Base-by-base conservation (phyloP, 2,113 vertebrate genomes). In the Lepus europaeus region DNA sequence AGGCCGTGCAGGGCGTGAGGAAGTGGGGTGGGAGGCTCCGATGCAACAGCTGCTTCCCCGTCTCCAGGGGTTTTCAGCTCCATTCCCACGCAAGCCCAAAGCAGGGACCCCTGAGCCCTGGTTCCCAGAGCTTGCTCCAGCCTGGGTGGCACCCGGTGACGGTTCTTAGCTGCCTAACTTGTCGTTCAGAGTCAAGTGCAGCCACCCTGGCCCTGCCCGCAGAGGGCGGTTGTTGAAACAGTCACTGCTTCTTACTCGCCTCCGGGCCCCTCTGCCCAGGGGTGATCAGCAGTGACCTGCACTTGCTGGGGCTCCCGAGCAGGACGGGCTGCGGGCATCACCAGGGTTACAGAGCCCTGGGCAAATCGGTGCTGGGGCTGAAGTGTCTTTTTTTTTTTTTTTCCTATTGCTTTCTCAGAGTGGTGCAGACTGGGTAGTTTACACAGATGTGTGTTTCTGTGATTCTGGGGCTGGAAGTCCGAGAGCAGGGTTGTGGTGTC, bases 51-150 rank as follows among this genome's bases (percentile, higher is more conserved):
- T 25, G 22, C 70, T 90, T 9, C n/a, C n/a, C 31, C 61, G 8
- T 82, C 77, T 83, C 29, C 29, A 49, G 88, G 82, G 51, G 8
- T 59, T 74, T 87, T 63, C 36, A 51, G 27, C 73, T 29, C 63
- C 59, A 31, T 45, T 96, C 91, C 92, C 77, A 59, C 63, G 9
- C 27, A 53, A 78, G 17, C 85, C 25, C 66, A 76, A 84, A 80
- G n/a, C 12, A 76, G 81, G 56, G 6, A 16, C 27, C 33, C 59
- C 59, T 2, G 29, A 79, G 39, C 27, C 31, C 31, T 49, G 11
- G 14, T 22, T 64, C 56, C 64, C 31, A 72, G 49, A 90, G 51
- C 49, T 69, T 63, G 63, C 45, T 12, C 6, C 5, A 2, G 31
- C 13, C 31, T 86, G 59, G 84, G n/a, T 82, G 20, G 64, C 61